These are phyloP conservation scores for Scartelaos histophorus DNA, from an alignment of 2,113 vertebrate species.

Conservation along the genomic window DNA sequence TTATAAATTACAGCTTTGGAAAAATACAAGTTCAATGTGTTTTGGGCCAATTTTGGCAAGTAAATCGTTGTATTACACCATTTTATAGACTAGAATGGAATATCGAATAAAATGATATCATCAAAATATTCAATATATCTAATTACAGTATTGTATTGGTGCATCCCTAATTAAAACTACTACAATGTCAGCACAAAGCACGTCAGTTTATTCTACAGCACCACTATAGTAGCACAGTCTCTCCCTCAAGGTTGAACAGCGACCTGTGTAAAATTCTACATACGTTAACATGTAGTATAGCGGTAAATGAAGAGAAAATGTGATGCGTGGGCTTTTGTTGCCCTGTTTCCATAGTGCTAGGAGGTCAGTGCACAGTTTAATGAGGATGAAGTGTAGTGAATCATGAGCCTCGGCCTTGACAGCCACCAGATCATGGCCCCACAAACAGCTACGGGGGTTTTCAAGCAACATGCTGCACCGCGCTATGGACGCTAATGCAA, in stretches of 20 bases:
- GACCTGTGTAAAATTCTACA: not conserved
- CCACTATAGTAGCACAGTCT: not conserved
- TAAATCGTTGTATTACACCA: too few species aligned
- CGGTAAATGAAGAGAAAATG: not conserved
- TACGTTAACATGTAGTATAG: not conserved
- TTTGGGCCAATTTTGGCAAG: too few species aligned
- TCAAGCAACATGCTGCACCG: not conserved
- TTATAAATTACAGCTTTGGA: too few species aligned
- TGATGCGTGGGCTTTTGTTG: not conserved
- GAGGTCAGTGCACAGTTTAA: slow-evolving; percentile 1
- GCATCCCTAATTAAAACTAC: not conserved
- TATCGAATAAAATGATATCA: too few species aligned
- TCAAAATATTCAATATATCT: too few species aligned
- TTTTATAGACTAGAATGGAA: too few species aligned
- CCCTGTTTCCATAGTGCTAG: not conserved
- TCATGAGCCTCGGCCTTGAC: slow-evolving; percentile 9
- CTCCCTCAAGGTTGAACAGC: slow-evolving; percentile 22
- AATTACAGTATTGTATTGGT: too few species aligned
- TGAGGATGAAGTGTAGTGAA: slow-evolving; percentile 9
- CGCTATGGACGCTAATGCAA: not conserved
- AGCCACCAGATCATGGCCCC: slow-evolving; percentile 3
- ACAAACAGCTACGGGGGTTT: not conserved
- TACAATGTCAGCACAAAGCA: not conserved
- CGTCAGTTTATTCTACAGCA: not conserved
- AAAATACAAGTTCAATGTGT: too few species aligned